These are phyloP conservation scores for Acyrthosiphon pisum DNA, from an alignment of 1,140 invertebrate genomes.

Conservation along the genomic window DNA sequence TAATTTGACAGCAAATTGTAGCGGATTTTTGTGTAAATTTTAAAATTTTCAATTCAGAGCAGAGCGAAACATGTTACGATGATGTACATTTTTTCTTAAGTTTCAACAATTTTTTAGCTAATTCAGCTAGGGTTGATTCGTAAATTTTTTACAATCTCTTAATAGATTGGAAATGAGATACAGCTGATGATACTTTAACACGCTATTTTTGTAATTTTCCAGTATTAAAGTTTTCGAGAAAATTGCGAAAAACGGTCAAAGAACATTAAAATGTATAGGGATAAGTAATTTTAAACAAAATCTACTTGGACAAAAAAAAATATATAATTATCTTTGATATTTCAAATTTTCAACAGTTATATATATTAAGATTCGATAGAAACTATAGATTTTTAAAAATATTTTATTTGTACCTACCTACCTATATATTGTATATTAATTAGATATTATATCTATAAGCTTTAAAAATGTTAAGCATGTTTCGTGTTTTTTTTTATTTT, in stretches of 20 bases:
- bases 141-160: not conserved
- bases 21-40: not conserved
- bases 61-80: not conserved
- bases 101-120: not conserved
- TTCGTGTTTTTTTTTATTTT: not conserved
- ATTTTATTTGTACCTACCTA: not conserved
- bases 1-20: not conserved
- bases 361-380: not conserved
- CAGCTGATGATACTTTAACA: not conserved
- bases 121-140: not conserved
- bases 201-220: not conserved
- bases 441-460: not conserved
- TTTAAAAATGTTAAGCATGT: not conserved
- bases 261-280: not conserved
- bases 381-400: not conserved
- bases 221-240: not conserved
- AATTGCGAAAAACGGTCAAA: not conserved
- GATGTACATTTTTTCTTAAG: not conserved
- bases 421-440: not conserved
- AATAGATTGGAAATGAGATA: not conserved
- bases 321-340: not conserved
- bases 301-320: not conserved
- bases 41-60: not conserved
- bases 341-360: not conserved
- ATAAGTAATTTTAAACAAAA: not conserved